Base-by-base conservation (phyloP, 2,888 invertebrate species). In the Conomelus anceps region DNA sequence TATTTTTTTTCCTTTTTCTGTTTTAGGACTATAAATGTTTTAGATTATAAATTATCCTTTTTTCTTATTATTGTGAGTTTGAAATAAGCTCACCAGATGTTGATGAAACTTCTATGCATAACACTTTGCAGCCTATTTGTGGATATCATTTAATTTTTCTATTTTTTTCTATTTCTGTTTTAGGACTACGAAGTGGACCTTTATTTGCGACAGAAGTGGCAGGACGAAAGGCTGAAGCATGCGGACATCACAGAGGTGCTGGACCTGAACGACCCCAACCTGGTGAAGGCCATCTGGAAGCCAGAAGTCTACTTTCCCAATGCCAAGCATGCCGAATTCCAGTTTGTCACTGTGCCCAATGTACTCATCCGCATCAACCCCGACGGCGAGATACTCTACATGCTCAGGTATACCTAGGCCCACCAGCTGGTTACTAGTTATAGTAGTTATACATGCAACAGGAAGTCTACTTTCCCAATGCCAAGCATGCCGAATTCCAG, bases 101-200 rank as follows among this genome's bases (percentile, higher is more conserved):
- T n/a, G n/a, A n/a, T n/a, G n/a, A n/a, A n/a, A n/a, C n/a, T n/a
- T n/a, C n/a, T n/a, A n/a, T n/a, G n/a, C n/a, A n/a, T n/a, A n/a
- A n/a, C n/a, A n/a, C n/a, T n/a, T n/a, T n/a, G n/a, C 41, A 13
- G 17, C 41, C 7, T n/a, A 63, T 9, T n/a, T n/a, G 4, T n/a
- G n/a, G 13, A 1, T 63, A n/a, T 63, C n/a, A 4, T 63, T 3
- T 4, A 3, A n/a, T 63, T 3, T 17, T 17, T n/a, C 24, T 87
- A 0, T 1, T 17, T 23, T 20, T 22, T 85, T 22, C n/a, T n/a
- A n/a, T n/a, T 26, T 87, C 7, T 22, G 22, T 63, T 63, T 22
- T 91, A 94, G 94, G 94, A 94, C 91, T 94, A 94, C 92, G 93
- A 94, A 91, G 94, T 94, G 90, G 94, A 94, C 91, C 91, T 94